phyloP scores from a whole-genome alignment of 2,113 vertebrate species.

The Eurypyga helias region DNA sequence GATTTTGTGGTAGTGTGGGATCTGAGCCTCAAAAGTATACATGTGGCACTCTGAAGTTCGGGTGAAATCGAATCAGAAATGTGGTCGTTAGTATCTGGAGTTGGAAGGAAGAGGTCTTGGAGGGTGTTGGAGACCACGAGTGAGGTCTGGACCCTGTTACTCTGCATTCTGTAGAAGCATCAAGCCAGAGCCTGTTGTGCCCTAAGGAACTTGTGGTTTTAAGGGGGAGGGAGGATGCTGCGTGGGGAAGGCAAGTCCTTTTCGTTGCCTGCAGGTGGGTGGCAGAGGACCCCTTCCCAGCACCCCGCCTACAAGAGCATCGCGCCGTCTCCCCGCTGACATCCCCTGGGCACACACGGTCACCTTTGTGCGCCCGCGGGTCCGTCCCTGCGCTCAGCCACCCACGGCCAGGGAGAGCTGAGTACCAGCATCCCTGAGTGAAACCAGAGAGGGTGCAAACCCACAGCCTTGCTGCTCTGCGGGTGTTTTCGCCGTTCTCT shows the following conservation, averaged over 20 bases:
- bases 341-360: rapidly evolving
- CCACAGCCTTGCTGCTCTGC: neutral
- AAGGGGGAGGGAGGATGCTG: neutral
- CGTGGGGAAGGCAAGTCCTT: neutral
- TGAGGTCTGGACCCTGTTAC: neutral
- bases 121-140: neutral
- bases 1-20: neutral
- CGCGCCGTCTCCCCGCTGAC: rapidly evolving
- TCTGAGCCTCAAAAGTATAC: neutral
- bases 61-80: neutral
- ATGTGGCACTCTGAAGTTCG: neutral
- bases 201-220: neutral
- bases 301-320: rapidly evolving
- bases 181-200: neutral
- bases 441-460: neutral
- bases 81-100: neutral
- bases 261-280: rapidly evolving
- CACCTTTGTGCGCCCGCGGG: rapidly evolving
- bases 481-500: neutral
- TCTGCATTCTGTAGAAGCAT: neutral
- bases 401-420: neutral
- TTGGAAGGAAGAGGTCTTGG: neutral
- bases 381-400: neutral
- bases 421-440: neutral
- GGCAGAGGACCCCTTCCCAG: neutral